Evolutionary conservation across 2,797 vertebrate species (phyloP).

Genomic region (Coluber constrictor): DNA sequence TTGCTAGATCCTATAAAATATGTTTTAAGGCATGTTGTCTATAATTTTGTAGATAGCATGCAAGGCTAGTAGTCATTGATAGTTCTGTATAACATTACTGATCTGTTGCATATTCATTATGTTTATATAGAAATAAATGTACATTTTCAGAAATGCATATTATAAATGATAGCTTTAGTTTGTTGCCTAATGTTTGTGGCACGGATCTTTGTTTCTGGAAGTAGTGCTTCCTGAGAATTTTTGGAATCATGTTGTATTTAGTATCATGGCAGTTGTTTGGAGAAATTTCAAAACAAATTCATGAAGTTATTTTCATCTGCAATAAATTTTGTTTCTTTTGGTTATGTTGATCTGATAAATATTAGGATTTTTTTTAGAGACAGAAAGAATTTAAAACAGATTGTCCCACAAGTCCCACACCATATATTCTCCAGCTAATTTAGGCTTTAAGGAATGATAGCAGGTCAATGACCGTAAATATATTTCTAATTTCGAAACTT

Average conservation of each 20-base stretch:
- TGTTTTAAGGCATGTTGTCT: background rate
- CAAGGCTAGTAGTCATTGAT: background rate
- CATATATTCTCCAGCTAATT: conserved; percentile 18
- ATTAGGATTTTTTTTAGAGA: background rate
- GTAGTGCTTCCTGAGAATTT: conserved; percentile 4
- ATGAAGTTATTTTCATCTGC: background rate
- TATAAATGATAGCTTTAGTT: background rate
- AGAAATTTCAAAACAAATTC: background rate
- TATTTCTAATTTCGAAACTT: conserved; percentile 27
- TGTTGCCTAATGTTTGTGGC: background rate
- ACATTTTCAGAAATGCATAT: background rate
- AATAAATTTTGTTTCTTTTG: background rate
- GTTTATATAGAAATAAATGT: background rate
- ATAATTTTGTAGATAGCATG: background rate
- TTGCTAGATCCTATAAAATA: background rate
- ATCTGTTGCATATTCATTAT: background rate
- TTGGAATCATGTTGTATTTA: background rate
- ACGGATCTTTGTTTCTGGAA: conserved; percentile 46
- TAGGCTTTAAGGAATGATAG: background rate
- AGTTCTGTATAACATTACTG: background rate
- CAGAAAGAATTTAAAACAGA: conserved; percentile 5
- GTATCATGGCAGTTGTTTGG: background rate
- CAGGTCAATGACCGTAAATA: conserved; percentile 32
- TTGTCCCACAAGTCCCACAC: background rate
- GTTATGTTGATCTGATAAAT: background rate